Evolutionary conservation across 2,797 vertebrate genomes (phyloP).

Genomic region (Moxostoma hubbsi): DNA sequence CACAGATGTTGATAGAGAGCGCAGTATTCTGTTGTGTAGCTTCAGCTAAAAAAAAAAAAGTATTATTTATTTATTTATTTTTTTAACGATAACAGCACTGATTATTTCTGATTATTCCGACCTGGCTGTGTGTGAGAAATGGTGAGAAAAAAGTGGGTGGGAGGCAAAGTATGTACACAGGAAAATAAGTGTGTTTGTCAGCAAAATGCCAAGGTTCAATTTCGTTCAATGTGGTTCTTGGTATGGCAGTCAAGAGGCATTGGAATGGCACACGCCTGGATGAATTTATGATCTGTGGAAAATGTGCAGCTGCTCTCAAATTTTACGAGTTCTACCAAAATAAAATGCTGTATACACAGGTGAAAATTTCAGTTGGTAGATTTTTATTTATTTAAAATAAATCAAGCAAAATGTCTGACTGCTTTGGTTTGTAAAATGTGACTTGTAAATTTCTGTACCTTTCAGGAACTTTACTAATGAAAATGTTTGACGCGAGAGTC

Average conservation of each 20-base stretch:
- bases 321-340: conserved; percentile 54
- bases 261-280: conserved; percentile 1
- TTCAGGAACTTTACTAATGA: conserved; percentile 16
- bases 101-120: too few species aligned
- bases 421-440: conserved; percentile 44
- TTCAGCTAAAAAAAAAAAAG: too few species aligned
- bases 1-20: too few species aligned
- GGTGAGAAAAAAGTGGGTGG: too few species aligned
- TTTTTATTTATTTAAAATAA: neutral
- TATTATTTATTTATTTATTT: too few species aligned
- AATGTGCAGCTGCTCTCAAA: conserved; percentile 44
- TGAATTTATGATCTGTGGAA: conserved; percentile 56
- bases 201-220: conserved; percentile 38
- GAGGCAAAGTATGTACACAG: too few species aligned
- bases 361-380: conserved; percentile 49
- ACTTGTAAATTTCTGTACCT: conserved; percentile 38
- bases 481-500: conserved; percentile 29
- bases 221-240: conserved; percentile 34
- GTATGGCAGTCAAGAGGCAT: conserved; percentile 18
- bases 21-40: too few species aligned
- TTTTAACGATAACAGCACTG: too few species aligned
- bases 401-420: conserved; percentile 10
- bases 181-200: conserved; percentile 11
- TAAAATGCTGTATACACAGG: conserved; percentile 53
- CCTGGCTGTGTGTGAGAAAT: too few species aligned